Conservation (phyloP, 23 tunicate species). For the Ciona savignyi region DNA sequence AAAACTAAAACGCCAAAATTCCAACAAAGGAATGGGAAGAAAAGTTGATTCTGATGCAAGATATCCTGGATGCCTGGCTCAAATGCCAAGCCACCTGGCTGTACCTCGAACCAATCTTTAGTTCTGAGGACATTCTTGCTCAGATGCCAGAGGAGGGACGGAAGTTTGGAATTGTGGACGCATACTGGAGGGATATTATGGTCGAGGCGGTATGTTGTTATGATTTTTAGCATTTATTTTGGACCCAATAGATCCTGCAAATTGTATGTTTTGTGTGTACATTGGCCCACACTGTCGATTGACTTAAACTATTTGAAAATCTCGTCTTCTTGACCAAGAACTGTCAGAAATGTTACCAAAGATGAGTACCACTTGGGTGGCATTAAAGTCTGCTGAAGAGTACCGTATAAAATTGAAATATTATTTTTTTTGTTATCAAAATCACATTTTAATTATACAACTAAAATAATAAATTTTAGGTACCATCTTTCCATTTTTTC, state of each 20-base stretch:
- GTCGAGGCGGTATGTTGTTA: constrained; percentile 37
- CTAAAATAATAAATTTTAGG: too few species aligned
- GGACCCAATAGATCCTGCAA: not conserved
- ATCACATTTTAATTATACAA: too few species aligned
- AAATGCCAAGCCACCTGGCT: constrained; percentile 98
- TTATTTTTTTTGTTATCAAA: too few species aligned
- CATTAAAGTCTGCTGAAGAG: too few species aligned
- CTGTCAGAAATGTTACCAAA: too few species aligned
- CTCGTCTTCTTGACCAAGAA: too few species aligned
- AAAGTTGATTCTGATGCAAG: constrained; percentile 92
- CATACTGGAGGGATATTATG: constrained; percentile 93
- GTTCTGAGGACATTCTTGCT: constrained; percentile 96
- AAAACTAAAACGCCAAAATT: not conserved
- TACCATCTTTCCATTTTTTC: not conserved
- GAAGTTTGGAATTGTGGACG: constrained; percentile 94
- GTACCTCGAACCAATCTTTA: constrained; percentile 94
- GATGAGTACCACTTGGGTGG: too few species aligned
- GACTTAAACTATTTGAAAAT: too few species aligned
- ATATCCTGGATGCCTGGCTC: constrained; percentile 91
- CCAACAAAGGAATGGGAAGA: constrained; percentile 89
- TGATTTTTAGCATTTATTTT: not conserved
- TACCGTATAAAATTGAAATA: too few species aligned
- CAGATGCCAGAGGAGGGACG: constrained; percentile 99
- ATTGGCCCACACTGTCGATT: too few species aligned
- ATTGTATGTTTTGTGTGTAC: not conserved